Base-by-base conservation (phyloP, 2,888 invertebrate species). In the Theretra japonica region DNA sequence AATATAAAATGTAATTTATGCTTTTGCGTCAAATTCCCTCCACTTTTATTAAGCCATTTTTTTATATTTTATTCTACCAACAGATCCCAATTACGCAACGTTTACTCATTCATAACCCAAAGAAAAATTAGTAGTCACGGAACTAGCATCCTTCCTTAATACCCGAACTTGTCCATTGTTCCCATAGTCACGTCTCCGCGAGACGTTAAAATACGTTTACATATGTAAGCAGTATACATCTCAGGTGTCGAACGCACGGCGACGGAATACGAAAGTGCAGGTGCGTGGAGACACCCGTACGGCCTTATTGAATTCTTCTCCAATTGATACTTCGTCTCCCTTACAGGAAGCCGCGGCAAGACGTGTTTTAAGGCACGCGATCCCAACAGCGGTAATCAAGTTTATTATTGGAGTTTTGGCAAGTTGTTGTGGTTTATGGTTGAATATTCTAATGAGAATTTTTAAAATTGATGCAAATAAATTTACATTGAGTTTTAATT, bases 311-410 rank as follows among this genome's bases (percentile, higher is more conserved):
- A 91, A 92, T 91, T 90, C 89, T 85, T 83, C 78, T 86, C 82
- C 90, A 90, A 92, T 90, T 91, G 90, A 87, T 87, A 90, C 86
- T 83, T 87, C 85, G 86, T 85, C 88, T 88, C 88, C 87, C 83
- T 80, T 84, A 81, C 88, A 89, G 92, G 91, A 92, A 88, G 86
- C 80, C 80, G 77, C 74, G 80, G 81, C 87, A 85, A 89, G 88
- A 90, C 86, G 82, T 80, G 78, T 60, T 41, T 57, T 60, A 25
- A 56, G 30, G 41, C 53, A 4, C 11, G 25, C 21, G 53, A 65
- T 53, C 53, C 33, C 33, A 7, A 6, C 58, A 48, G 1, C 23
- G 41, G 21, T 48, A 60, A 60, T 11, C 41, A 21, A 21, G 21
- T 41, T 48, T 21, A 41, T 41, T 60, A 48, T 23, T 8, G 15